Evolutionary conservation across 2,888 invertebrate genomes (phyloP), one percentile per base, ranked within the genome.

Genomic region (Caenorhabditis macrosperma): DNA sequence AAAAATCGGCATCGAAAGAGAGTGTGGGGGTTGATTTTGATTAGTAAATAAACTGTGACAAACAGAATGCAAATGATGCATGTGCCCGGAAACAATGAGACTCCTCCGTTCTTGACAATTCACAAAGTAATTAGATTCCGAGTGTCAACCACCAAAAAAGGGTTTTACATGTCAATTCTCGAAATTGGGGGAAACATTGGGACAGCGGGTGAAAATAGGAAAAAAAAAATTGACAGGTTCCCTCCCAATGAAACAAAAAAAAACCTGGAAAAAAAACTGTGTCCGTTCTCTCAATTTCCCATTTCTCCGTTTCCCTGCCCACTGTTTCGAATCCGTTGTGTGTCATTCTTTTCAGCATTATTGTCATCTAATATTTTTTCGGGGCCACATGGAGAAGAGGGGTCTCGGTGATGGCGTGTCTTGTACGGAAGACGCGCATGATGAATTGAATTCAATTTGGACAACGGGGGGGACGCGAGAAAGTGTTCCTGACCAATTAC

Each of bases 281-380:
- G n/a, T n/a, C 15, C 12, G 38, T 9, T 38, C 7, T 38, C 10
- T 15, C 38, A n/a, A n/a, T n/a, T n/a, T n/a, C 46, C 46, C 46
- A 6, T 17, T 46, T 38, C 7, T 38, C 38, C 38, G 15, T 12
- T 5, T 38, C 15, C n/a, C 15, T 38, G 38, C 26, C 50, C 28
- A 50, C 50, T 50, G 50, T 50, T 50, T 50, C 50, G 15, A 28
- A 12, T 28, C 28, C 15, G 50, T 26, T 26, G 20, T 50, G 50
- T 26, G 50, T 50, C 50, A 50, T 50, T 50, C 28, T 50, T 50
- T 50, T 50, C 28, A 24, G 26, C 50, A 50, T 50, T n/a, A n/a
- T n/a, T 50, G 50, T 50, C 50, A 50, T 26, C 26, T 26, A 24
- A 26, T n/a, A n/a, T n/a, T 26, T 50, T 50, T 50, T 26, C 5